These are phyloP conservation scores for Halcyon senegalensis DNA, from an alignment of 2,113 vertebrate species.

Conservation along the genomic window DNA sequence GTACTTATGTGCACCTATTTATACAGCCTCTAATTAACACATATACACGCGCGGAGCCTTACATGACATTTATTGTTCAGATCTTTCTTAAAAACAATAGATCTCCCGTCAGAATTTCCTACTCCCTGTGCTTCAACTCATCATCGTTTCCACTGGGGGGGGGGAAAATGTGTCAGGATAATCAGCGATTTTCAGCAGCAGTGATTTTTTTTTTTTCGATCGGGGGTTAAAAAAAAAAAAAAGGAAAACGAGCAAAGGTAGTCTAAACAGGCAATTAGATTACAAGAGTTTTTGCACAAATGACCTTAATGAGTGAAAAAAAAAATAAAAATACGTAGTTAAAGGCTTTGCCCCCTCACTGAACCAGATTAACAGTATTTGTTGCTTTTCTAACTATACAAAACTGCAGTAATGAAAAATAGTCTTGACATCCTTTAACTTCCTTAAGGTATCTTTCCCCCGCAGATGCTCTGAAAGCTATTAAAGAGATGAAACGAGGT, in stretches of 20 bases:
- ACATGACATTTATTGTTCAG: constrained; percentile 25
- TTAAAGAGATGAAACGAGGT: constrained; percentile 42
- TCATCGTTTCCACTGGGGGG: constrained; percentile 23
- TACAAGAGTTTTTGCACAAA: constrained; percentile 24
- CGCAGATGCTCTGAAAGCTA: constrained; percentile 34
- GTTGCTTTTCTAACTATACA: constrained; percentile 52
- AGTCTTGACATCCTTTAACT: constrained; percentile 62
- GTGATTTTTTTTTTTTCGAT: constrained; percentile 11
- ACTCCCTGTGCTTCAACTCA: neutral
- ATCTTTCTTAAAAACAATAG: constrained; percentile 24
- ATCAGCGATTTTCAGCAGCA: constrained; percentile 31
- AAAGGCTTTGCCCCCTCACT: constrained; percentile 62
- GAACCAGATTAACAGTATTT: constrained; percentile 68
- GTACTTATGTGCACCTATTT: neutral
- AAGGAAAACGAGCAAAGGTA: constrained; percentile 30
- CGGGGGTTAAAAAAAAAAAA: neutral
- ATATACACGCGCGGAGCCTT: neutral
- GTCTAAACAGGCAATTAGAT: neutral
- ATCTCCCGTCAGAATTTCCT: constrained; percentile 45
- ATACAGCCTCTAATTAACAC: constrained; percentile 33
- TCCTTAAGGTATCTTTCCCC: constrained; percentile 59
- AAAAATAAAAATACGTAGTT: neutral
- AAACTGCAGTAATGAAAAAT: constrained; percentile 63
- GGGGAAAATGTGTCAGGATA: constrained; percentile 1
- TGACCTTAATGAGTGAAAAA: constrained; percentile 51